Evolutionary conservation across 2,797 vertebrate species (phyloP).

Genomic region (Xerus rutilus): DNA sequence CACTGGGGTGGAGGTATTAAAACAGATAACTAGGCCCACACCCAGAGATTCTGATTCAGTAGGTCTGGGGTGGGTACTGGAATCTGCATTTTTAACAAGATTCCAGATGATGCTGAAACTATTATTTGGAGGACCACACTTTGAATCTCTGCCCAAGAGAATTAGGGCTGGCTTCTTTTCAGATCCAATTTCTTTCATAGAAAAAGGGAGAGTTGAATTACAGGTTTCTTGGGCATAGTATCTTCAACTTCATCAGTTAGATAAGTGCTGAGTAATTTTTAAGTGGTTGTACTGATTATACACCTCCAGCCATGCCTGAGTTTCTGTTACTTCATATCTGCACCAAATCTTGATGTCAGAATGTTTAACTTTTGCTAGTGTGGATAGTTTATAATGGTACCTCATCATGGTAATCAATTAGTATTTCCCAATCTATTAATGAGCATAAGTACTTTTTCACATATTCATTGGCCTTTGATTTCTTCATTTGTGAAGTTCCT

Average conservation of each 20-base stretch:
- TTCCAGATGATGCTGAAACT: not conserved
- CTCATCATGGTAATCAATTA: not conserved
- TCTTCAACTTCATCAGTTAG: not conserved
- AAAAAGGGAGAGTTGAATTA: not conserved
- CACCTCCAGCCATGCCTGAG: no score
- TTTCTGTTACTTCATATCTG: not conserved
- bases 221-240: not conserved
- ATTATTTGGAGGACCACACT: not conserved
- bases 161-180: not conserved
- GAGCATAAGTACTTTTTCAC: not conserved
- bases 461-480: not conserved
- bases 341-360: not conserved
- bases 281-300: not conserved
- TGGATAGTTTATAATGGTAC: not conserved
- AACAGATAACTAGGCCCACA: not conserved
- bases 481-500: not conserved
- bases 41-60: not conserved
- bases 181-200: not conserved
- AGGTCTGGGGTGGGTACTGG: not conserved
- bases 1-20: not conserved
- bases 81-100: not conserved
- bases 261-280: not conserved
- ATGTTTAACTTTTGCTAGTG: not conserved
- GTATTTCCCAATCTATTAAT: not conserved
- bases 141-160: not conserved